These are phyloP conservation scores for Pachycephus smyrnensis DNA, from an alignment of 2,888 invertebrate species.

Conservation along the genomic window DNA sequence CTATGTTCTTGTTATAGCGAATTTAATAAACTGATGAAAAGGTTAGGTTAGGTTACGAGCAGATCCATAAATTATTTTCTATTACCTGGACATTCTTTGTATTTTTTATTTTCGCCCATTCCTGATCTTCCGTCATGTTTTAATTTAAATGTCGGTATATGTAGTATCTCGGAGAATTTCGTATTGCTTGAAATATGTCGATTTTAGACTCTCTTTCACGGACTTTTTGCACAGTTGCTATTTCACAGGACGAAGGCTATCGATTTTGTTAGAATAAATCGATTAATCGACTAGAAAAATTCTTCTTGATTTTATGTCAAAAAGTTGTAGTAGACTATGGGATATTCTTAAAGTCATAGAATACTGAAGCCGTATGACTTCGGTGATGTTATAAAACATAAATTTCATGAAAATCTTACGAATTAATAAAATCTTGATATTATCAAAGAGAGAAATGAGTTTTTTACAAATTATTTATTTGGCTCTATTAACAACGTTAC, in stretches of 20 bases:
- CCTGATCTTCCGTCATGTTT: conserved; percentile 3
- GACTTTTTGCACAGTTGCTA: conserved; percentile 18
- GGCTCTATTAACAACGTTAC: not conserved
- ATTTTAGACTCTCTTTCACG: conserved; percentile 15
- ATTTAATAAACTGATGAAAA: not conserved
- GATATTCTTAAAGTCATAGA: not conserved
- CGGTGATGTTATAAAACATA: not conserved
- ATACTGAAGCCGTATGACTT: not conserved
- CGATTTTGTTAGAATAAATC: not conserved
- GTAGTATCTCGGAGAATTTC: not conserved
- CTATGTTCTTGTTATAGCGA: not conserved
- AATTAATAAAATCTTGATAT: not conserved
- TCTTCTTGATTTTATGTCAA: not conserved
- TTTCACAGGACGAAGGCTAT: conserved; percentile 6
- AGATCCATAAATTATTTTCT: not conserved
- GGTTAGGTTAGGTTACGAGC: not conserved
- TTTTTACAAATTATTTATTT: not conserved
- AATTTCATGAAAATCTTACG: not conserved
- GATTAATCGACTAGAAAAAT: not conserved
- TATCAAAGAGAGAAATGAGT: not conserved
- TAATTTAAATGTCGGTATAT: not conserved
- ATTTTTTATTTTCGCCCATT: not conserved
- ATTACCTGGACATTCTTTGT: not conserved
- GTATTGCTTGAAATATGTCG: not conserved
- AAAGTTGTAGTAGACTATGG: not conserved